Conservation (phyloP, 2,888 invertebrate genomes). For the Tryphoninae sp. region DNA sequence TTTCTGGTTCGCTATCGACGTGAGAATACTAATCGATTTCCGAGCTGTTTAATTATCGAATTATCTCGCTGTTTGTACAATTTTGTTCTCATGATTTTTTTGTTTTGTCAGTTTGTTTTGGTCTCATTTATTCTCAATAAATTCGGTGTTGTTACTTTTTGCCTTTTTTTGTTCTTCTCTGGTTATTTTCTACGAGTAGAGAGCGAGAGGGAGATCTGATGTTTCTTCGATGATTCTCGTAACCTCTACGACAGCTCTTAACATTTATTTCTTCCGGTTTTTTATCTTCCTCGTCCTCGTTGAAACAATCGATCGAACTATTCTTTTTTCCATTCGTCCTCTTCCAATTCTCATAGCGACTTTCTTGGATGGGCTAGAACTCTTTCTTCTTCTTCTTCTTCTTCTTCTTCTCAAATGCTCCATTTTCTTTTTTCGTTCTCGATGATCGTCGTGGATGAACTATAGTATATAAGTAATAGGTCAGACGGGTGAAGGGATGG, state of each 20-base stretch:
- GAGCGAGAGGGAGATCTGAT: background rate
- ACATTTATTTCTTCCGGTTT: background rate
- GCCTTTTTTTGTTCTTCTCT: background rate
- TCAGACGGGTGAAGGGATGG: slow-evolving; percentile 50
- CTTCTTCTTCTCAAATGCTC: slow-evolving; percentile 34
- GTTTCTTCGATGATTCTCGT: background rate
- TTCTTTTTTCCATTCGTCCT: background rate
- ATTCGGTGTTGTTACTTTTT: slow-evolving; percentile 33
- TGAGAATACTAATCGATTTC: slow-evolving; percentile 3
- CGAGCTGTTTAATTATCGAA: slow-evolving; percentile 10
- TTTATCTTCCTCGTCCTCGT: background rate
- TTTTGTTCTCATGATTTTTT: slow-evolving; percentile 32
- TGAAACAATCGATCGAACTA: slow-evolving; percentile 5
- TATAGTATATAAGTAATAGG: slow-evolving; percentile 48
- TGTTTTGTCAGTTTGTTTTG: slow-evolving; percentile 35
- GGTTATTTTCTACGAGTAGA: slow-evolving; percentile 17
- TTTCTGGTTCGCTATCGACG: background rate
- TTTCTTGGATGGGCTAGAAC: background rate
- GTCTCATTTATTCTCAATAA: slow-evolving; percentile 28
- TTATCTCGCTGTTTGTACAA: slow-evolving; percentile 33
- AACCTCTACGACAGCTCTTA: background rate
- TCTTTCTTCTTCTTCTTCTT: background rate
- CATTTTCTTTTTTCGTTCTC: slow-evolving; percentile 32
- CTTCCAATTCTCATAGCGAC: background rate
- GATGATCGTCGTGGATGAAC: slow-evolving; percentile 51